phyloP scores from a whole-genome alignment of 2,888 invertebrate genomes.

The Drosophila cognata region DNA sequence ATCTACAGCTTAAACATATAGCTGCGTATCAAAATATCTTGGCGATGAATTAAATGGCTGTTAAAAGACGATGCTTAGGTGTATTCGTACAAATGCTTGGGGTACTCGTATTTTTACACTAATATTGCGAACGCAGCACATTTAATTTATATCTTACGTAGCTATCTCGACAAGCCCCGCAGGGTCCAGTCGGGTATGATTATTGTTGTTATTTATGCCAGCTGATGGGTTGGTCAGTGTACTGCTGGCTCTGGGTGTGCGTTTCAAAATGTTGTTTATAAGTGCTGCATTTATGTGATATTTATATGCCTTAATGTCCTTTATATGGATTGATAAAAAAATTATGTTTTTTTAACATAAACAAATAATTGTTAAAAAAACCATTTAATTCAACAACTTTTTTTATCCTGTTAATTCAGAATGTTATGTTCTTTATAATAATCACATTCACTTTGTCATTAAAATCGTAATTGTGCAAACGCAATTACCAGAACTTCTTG shows the following conservation, averaged over 20 bases:
- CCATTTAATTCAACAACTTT: background rate
- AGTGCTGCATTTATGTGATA: constrained; percentile 48
- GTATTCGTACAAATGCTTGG: constrained; percentile 8
- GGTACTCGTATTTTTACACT: constrained; percentile 33
- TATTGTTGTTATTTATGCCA: constrained; percentile 25
- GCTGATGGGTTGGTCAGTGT: constrained; percentile 36
- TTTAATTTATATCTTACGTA: constrained; percentile 63
- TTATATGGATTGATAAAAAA: constrained; percentile 36
- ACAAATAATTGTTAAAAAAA: background rate
- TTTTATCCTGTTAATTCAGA: background rate
- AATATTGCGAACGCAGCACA: constrained; percentile 57
- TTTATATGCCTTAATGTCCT: constrained; percentile 41
- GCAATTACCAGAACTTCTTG: constrained; percentile 49
- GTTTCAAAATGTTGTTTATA: constrained; percentile 29
- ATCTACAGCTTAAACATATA: constrained; percentile 22
- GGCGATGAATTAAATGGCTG: constrained; percentile 24
- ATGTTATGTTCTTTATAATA: background rate
- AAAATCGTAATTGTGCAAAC: constrained; percentile 36
- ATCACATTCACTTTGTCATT: background rate
- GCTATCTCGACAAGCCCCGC: constrained; percentile 9
- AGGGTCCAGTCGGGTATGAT: constrained; percentile 2
- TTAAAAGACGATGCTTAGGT: constrained; percentile 14
- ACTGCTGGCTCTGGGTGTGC: constrained; percentile 14
- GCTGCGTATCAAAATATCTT: constrained; percentile 29
- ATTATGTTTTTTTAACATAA: constrained; percentile 18